Evolutionary conservation across 2,113 vertebrate genomes (phyloP).

Genomic region (Leiothrix lutea): DNA sequence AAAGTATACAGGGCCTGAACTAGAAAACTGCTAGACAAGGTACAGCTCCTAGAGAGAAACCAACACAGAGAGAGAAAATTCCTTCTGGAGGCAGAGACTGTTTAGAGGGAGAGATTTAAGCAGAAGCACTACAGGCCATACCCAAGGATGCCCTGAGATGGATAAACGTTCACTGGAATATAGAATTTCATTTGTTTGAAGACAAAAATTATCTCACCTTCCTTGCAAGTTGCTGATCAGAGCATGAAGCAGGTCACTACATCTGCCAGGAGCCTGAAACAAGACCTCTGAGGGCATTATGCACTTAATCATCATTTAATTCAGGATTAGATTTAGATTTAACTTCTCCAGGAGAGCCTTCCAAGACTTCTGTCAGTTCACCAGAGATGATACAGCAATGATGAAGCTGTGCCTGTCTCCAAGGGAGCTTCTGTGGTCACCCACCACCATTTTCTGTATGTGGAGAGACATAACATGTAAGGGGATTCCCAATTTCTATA

Average conservation of each 20-base stretch:
- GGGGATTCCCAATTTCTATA: background rate
- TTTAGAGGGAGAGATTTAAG: background rate
- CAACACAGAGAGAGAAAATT: background rate
- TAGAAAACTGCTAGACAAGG: background rate
- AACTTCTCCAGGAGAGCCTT: background rate
- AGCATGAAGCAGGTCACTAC: background rate
- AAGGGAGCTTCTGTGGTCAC: background rate
- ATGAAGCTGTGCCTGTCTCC: background rate
- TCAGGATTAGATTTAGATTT: background rate
- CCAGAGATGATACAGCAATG: accelerated
- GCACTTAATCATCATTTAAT: background rate
- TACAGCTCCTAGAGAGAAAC: background rate
- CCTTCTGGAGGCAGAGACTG: background rate
- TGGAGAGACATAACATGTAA: background rate
- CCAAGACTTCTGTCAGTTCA: background rate
- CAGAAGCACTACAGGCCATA: background rate
- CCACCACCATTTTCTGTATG: too few relatives aligned
- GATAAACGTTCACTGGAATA: background rate
- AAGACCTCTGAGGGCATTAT: background rate
- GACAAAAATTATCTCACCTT: background rate
- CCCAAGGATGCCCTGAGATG: background rate
- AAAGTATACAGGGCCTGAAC: background rate
- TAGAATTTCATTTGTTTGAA: background rate
- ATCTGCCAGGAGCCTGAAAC: background rate
- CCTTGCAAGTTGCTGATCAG: background rate